Conservation (phyloP, 2,113 vertebrate genomes). For the Chloropsis hardwickii region DNA sequence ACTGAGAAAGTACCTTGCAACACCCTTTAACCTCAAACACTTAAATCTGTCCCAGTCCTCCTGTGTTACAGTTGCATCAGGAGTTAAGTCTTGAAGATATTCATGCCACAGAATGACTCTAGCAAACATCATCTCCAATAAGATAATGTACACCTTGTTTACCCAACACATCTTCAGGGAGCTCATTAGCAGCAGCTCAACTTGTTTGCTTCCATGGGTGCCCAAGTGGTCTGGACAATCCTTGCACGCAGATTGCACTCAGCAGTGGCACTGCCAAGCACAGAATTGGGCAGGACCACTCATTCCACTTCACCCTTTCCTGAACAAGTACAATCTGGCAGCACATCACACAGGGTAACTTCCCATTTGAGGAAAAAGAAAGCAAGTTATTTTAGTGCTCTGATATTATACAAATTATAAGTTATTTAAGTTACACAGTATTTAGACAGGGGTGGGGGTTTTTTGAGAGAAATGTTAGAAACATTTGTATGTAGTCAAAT, state of each 20-base stretch:
- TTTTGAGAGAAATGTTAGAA: neutral
- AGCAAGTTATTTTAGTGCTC: neutral
- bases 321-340: neutral
- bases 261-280: neutral
- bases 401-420: neutral
- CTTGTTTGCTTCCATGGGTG: neutral
- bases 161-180: slow-evolving; percentile 1
- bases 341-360: neutral
- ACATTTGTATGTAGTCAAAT: neutral
- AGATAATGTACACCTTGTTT: neutral
- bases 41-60: neutral
- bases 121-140: neutral
- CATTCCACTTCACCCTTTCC: neutral
- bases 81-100: neutral
- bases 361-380: neutral
- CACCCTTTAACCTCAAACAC: neutral
- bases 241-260: neutral
- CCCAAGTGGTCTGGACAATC: neutral
- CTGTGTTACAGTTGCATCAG: neutral
- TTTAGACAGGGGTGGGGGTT: neutral
- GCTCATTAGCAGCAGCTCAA: slow-evolving; percentile 20
- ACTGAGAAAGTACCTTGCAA: neutral
- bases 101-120: neutral
- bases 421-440: neutral
- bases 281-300: neutral